A percentile compares a stretch with the other conserved stretches of the same genome.
phyloP scores from a whole-genome alignment of 2,113 vertebrate species.

The Scartelaos histophorus region DNA sequence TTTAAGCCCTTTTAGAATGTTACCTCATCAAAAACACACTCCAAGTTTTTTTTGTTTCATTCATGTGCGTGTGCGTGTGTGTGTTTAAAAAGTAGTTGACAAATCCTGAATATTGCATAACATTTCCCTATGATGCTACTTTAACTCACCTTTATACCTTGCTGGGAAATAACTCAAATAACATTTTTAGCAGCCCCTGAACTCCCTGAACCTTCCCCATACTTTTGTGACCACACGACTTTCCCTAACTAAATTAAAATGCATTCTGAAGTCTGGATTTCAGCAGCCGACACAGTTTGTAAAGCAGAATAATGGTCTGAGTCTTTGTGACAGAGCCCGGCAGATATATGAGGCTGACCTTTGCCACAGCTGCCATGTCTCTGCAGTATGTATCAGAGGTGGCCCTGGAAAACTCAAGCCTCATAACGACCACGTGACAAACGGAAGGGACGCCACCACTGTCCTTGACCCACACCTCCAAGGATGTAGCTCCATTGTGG shows the following conservation, averaged over 20 bases:
- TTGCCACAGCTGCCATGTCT: conserved; percentile 62
- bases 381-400: conserved; percentile 43
- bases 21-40: too few species aligned
- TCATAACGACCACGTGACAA: conserved; percentile 69
- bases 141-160: not conserved
- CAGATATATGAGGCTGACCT: conserved; percentile 74
- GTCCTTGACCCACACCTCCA: conserved; percentile 69
- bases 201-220: conserved; percentile 12
- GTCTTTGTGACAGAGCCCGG: conserved; percentile 58
- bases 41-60: not conserved
- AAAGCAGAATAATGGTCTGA: conserved; percentile 58
- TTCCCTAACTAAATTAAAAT: conserved; percentile 27
- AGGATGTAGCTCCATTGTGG: conserved; percentile 46
- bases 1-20: too few species aligned
- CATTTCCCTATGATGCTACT: not conserved
- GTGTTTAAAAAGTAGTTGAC: too few species aligned
- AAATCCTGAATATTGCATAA: not conserved
- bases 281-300: conserved; percentile 25
- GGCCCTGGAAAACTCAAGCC: conserved; percentile 67
- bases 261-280: conserved; percentile 34
- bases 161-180: not conserved
- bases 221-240: conserved; percentile 13
- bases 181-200: not conserved
- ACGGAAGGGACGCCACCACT: conserved; percentile 51
- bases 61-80: too few species aligned